These are phyloP conservation scores for Corbicula japonica DNA, from an alignment of 2,888 invertebrate species.

Conservation along the genomic window DNA sequence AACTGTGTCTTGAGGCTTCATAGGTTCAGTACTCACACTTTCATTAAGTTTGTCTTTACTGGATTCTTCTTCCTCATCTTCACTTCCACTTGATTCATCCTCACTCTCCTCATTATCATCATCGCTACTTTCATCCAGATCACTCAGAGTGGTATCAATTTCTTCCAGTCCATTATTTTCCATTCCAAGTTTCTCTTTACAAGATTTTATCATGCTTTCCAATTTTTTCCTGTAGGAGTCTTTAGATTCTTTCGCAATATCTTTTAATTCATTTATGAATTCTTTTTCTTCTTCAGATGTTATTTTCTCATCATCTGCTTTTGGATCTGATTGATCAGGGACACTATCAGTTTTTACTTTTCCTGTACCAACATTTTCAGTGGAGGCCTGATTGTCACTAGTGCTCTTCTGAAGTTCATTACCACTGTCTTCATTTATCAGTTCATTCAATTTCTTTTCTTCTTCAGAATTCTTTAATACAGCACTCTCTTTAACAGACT, in stretches of 20 bases:
- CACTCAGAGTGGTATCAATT: slow-evolving; percentile 19
- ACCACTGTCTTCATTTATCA: neutral
- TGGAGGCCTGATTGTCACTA: no score
- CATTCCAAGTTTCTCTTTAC: slow-evolving; percentile 48
- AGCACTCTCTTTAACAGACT: slow-evolving; percentile 1
- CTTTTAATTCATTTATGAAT: no score
- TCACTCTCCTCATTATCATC: slow-evolving; percentile 28
- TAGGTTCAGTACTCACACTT: slow-evolving; percentile 6
- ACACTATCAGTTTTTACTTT: no score
- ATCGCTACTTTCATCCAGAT: slow-evolving; percentile 25
- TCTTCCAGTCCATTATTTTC: slow-evolving; percentile 35
- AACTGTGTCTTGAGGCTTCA: no score
- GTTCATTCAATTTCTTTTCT: neutral
- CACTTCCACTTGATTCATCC: slow-evolving; percentile 27
- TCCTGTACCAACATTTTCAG: no score
- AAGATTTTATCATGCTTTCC: slow-evolving; percentile 39
- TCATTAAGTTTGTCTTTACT: no score
- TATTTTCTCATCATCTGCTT: no score
- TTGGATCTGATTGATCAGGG: no score
- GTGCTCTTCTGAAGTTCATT: no score
- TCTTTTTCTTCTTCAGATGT: no score
- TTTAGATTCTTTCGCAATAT: slow-evolving; percentile 19
- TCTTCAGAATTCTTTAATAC: neutral
- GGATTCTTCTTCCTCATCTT: slow-evolving; percentile 14
- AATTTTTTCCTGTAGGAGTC: slow-evolving; percentile 48